Evolutionary conservation across 2,113 vertebrate genomes (phyloP).

Genomic region (Otus sunia): DNA sequence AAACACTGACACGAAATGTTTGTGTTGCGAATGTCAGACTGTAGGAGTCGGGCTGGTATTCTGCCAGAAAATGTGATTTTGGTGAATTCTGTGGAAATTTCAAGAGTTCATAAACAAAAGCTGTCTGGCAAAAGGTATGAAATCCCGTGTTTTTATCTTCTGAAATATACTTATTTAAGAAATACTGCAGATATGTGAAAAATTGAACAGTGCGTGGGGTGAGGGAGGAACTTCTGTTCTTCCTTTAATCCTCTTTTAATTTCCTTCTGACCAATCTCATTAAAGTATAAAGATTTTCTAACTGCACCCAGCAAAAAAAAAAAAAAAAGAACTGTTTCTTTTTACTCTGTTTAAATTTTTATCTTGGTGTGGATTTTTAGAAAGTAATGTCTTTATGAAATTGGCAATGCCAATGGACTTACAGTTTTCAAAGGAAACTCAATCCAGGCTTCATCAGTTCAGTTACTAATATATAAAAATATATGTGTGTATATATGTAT

Average conservation of each 20-base stretch:
- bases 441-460: not conserved
- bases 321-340: not conserved
- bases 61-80: constrained; percentile 14
- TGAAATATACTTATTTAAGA: not conserved
- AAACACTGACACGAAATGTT: not conserved
- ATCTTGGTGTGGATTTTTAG: not conserved
- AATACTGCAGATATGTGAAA: not conserved
- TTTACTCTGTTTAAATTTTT: not conserved
- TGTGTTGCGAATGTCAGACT: not conserved
- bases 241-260: not conserved
- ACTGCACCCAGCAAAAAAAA: not conserved
- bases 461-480: not conserved
- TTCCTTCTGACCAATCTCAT: not conserved
- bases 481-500: not conserved
- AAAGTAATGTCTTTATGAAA: not conserved
- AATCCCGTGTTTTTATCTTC: not conserved
- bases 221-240: not conserved
- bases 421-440: not conserved
- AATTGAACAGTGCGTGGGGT: not conserved
- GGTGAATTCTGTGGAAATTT: constrained; percentile 19
- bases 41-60: not conserved
- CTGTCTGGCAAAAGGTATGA: not conserved
- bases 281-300: not conserved
- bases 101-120: not conserved
- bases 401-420: not conserved